Evolutionary conservation across 2,113 vertebrate genomes (phyloP).

Genomic region (Dromiciops gliroides): DNA sequence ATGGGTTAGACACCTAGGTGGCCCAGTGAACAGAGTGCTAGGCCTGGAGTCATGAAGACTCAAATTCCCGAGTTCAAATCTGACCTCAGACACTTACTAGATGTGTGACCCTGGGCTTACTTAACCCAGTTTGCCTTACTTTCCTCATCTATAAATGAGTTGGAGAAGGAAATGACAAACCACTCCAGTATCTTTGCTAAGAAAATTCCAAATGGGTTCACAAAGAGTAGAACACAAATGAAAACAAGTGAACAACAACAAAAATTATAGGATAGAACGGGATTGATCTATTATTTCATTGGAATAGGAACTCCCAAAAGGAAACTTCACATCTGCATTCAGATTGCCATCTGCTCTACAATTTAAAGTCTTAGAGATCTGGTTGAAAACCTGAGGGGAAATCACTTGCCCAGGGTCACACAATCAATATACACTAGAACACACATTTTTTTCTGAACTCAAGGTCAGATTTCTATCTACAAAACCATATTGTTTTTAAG

Average conservation of each 20-base stretch:
- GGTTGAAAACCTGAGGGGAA: not conserved
- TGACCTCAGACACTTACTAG: not conserved
- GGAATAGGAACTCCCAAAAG: not conserved
- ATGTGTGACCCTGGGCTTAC: not conserved
- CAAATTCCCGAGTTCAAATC: not conserved
- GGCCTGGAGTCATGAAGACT: not conserved
- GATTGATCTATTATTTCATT: not conserved
- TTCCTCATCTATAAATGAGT: not conserved
- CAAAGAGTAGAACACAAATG: not conserved
- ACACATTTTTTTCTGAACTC: not conserved
- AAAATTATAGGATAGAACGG: not conserved
- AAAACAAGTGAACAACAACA: not conserved
- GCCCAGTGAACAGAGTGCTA: not conserved
- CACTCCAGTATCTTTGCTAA: not conserved
- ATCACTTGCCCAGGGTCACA: not conserved
- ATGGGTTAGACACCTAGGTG: not conserved
- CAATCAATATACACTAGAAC: not conserved
- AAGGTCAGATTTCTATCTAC: not conserved
- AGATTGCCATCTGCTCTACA: not conserved
- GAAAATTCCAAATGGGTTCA: not conserved
- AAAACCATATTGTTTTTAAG: not conserved
- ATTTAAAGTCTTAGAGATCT: not conserved
- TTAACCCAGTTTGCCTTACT: not conserved
- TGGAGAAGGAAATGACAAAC: not conserved
- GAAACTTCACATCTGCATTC: not conserved